Evolutionary conservation across 1,140 invertebrate species (phyloP).

Genomic region (Pomacea maculata): DNA sequence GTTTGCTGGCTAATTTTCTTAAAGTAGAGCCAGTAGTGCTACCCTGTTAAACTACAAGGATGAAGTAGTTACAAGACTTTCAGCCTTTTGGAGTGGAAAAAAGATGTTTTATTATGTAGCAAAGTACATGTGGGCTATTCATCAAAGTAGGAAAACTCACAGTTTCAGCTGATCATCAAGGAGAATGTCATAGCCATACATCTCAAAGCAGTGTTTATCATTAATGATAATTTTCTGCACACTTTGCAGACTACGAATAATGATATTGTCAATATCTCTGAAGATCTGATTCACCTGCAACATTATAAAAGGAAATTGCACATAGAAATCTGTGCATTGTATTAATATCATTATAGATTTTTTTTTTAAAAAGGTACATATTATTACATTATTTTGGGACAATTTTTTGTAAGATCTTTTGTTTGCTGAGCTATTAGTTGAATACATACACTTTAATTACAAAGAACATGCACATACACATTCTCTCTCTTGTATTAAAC

Average conservation of each 20-base stretch:
- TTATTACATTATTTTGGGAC: not conserved
- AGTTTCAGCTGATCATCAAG: constrained; percentile 66
- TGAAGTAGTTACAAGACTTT: no score
- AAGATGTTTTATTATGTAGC: no score
- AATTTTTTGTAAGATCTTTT: not conserved
- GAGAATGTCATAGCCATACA: constrained; percentile 70
- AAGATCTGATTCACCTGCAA: constrained; percentile 62
- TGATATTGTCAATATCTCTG: constrained; percentile 66
- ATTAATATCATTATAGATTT: not conserved
- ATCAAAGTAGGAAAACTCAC: constrained; percentile 40
- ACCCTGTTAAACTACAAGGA: no score
- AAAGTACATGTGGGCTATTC: no score
- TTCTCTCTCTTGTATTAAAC: no score
- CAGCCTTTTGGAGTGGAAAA: no score
- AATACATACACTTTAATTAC: no score
- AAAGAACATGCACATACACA: no score
- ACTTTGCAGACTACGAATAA: constrained; percentile 67
- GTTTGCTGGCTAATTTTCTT: no score
- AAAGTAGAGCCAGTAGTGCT: no score
- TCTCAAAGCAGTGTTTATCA: constrained; percentile 70
- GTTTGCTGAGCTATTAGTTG: no score
- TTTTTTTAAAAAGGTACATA: not conserved
- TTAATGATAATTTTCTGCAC: constrained; percentile 68
- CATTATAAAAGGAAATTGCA: constrained; percentile 8
- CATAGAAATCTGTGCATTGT: not conserved